Conservation (phyloP, 2,797 vertebrate genomes). For the Lagorchestes hirsutus region DNA sequence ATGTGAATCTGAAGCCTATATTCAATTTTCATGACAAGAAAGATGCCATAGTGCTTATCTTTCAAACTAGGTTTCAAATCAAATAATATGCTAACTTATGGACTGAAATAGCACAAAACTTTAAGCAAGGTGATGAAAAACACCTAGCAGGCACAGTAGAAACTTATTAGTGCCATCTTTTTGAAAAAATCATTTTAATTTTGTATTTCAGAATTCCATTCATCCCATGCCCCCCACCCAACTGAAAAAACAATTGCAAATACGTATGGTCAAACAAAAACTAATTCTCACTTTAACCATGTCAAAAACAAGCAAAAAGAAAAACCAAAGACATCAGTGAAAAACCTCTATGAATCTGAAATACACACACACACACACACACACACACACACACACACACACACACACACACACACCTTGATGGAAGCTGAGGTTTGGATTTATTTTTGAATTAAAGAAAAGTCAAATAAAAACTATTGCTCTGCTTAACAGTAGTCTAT, state of each 20-base stretch:
- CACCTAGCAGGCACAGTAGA: background rate
- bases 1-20: slow-evolving; percentile 48
- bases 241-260: background rate
- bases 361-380: background rate
- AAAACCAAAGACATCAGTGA: background rate
- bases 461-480: background rate
- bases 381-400: background rate
- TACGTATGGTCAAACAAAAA: background rate
- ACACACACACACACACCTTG: background rate
- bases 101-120: background rate
- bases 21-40: background rate
- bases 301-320: background rate
- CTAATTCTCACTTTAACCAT: background rate
- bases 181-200: background rate
- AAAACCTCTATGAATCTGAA: slow-evolving; percentile 32
- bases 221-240: background rate
- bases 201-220: background rate
- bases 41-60: background rate
- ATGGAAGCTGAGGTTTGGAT: background rate
- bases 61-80: slow-evolving; percentile 12
- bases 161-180: background rate
- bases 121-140: slow-evolving; percentile 6
- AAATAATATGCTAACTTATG: slow-evolving; percentile 7
- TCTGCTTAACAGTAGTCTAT: slow-evolving; percentile 37
- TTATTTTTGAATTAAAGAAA: slow-evolving; percentile 38